Evolutionary conservation across 2,797 vertebrate genomes (phyloP).

Genomic region (Eleutherodactylus coqui): DNA sequence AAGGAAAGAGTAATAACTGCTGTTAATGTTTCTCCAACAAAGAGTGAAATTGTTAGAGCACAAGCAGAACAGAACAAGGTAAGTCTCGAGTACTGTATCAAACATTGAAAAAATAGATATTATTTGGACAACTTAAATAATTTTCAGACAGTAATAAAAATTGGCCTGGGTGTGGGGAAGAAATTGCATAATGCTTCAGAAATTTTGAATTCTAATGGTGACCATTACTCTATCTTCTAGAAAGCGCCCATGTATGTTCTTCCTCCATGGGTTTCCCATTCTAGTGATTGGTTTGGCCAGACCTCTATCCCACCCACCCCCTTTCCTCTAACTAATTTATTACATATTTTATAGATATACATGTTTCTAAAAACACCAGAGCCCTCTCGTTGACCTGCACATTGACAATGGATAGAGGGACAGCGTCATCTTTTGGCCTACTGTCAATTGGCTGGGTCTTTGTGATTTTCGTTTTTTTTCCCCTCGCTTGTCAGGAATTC

Average conservation of each 20-base stretch:
- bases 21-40: constrained; percentile 82
- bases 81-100: constrained; percentile 9
- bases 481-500: constrained; percentile 79
- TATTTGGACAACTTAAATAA: neutral
- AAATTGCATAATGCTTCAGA: no score
- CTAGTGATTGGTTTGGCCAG: neutral
- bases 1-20: constrained; percentile 82
- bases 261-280: neutral
- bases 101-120: no score
- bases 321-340: neutral
- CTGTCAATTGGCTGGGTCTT: neutral
- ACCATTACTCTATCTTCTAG: neutral
- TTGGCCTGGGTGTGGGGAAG: neutral
- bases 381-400: neutral
- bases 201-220: neutral
- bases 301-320: no score
- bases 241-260: neutral
- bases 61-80: constrained; percentile 97
- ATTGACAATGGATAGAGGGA: neutral
- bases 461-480: constrained; percentile 7
- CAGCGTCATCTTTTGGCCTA: constrained; percentile 1
- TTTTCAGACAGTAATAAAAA: neutral
- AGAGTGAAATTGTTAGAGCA: constrained; percentile 84
- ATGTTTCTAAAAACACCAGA: neutral
- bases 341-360: neutral